These are phyloP conservation scores for Gavialis gangeticus DNA, from an alignment of 2,113 vertebrate genomes.

Conservation along the genomic window DNA sequence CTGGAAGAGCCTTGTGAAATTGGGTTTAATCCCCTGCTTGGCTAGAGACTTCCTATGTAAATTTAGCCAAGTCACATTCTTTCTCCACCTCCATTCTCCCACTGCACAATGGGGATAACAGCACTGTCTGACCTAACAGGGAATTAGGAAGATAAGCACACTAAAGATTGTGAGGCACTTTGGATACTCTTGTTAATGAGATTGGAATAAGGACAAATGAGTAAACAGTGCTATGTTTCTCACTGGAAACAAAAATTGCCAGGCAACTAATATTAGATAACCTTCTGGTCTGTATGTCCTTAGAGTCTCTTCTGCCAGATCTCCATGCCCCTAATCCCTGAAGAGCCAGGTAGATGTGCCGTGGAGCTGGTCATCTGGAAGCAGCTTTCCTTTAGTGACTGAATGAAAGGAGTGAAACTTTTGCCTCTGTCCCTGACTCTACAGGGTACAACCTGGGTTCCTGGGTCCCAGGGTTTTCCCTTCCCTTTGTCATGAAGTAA, in stretches of 20 bases:
- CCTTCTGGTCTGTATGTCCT: not conserved
- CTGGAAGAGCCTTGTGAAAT: not conserved
- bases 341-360: not conserved
- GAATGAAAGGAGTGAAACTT: not conserved
- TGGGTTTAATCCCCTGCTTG: not conserved
- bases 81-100: not conserved
- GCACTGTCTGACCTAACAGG: not conserved
- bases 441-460: not conserved
- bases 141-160: not conserved
- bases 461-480: not conserved
- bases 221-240: not conserved
- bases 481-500: not conserved
- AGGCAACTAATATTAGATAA: fast-evolving
- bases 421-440: not conserved
- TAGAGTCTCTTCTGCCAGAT: no score
- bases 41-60: not conserved
- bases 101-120: not conserved
- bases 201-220: no score
- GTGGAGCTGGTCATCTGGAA: not conserved
- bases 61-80: not conserved
- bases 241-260: not conserved
- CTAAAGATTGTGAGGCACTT: not conserved
- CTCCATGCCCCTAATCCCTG: no score
- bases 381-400: not conserved
- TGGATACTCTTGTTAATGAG: not conserved